Conservation (phyloP, 2,888 invertebrate genomes). For the Phlogophora meticulosa region DNA sequence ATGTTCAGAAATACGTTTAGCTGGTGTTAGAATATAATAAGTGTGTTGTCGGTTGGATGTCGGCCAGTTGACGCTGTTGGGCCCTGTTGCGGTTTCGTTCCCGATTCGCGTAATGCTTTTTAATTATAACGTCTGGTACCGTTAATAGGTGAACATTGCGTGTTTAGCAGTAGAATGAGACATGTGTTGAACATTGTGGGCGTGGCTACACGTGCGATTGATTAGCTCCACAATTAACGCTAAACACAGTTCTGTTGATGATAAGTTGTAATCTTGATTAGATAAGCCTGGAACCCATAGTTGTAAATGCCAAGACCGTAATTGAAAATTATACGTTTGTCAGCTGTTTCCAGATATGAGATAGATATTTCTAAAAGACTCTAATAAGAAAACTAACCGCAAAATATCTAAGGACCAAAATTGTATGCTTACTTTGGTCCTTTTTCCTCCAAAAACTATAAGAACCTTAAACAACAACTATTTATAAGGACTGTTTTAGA, state of each 20-base stretch:
- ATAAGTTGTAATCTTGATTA: constrained; percentile 24
- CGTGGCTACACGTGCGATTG: constrained; percentile 61
- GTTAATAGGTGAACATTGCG: constrained; percentile 78
- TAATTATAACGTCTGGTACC: constrained; percentile 83
- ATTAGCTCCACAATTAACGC: constrained; percentile 41
- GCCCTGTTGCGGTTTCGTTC: constrained; percentile 84
- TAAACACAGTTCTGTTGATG: constrained; percentile 25
- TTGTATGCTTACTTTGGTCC: background rate
- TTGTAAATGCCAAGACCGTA: constrained; percentile 21
- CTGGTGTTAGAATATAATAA: constrained; percentile 90
- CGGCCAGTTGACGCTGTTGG: constrained; percentile 83
- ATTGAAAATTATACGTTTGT: constrained; percentile 5
- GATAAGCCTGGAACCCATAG: background rate
- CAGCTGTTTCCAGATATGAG: constrained; percentile 5
- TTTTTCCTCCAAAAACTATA: background rate
- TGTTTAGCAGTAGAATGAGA: constrained; percentile 43
- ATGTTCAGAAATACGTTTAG: constrained; percentile 91
- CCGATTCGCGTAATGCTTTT: constrained; percentile 84
- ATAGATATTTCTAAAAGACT: background rate
- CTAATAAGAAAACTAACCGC: constrained; percentile 3
- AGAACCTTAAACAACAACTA: background rate
- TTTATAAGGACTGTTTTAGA: no score
- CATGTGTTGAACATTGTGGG: constrained; percentile 59
- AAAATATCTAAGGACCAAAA: background rate
- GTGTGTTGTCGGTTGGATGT: constrained; percentile 89